phyloP scores from a whole-genome alignment of 2,888 invertebrate species.

The Athalia rosae region DNA sequence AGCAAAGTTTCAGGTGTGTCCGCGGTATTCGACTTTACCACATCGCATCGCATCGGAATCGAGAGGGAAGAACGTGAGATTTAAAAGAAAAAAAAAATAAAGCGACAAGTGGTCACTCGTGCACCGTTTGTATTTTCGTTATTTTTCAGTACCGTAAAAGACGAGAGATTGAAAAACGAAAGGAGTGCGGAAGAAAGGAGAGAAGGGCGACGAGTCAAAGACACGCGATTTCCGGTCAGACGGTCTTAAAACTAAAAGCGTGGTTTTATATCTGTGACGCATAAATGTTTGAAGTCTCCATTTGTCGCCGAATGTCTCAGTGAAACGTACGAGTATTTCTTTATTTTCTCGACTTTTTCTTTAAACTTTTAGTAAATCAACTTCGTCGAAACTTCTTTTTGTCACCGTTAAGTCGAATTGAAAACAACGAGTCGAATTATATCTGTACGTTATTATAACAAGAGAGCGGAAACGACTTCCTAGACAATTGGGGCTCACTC shows the following conservation, averaged over 20 bases:
- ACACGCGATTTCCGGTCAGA: neutral
- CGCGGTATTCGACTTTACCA: constrained; percentile 56
- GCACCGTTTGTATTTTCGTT: too few species aligned
- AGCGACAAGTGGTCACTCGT: too few species aligned
- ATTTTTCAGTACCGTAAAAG: neutral
- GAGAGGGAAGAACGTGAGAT: neutral
- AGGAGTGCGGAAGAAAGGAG: constrained; percentile 12
- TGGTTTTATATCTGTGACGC: too few species aligned
- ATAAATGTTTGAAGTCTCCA: too few species aligned
- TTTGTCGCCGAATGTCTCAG: too few species aligned
- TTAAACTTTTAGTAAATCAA: too few species aligned
- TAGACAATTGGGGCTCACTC: constrained; percentile 40
- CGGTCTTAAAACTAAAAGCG: too few species aligned
- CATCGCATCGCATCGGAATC: neutral
- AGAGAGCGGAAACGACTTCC: constrained; percentile 41
- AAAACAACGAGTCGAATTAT: too few species aligned
- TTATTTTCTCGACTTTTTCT: too few species aligned
- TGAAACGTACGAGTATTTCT: too few species aligned
- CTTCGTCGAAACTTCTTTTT: too few species aligned
- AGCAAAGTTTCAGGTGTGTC: constrained; percentile 94
- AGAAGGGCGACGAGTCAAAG: constrained; percentile 13
- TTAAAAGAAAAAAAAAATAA: neutral
- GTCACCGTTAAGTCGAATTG: too few species aligned
- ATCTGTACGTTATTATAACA: neutral
- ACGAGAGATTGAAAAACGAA: neutral